Conservation (phyloP, 2,113 vertebrate genomes). For the Nerophis lumbriciformis region DNA sequence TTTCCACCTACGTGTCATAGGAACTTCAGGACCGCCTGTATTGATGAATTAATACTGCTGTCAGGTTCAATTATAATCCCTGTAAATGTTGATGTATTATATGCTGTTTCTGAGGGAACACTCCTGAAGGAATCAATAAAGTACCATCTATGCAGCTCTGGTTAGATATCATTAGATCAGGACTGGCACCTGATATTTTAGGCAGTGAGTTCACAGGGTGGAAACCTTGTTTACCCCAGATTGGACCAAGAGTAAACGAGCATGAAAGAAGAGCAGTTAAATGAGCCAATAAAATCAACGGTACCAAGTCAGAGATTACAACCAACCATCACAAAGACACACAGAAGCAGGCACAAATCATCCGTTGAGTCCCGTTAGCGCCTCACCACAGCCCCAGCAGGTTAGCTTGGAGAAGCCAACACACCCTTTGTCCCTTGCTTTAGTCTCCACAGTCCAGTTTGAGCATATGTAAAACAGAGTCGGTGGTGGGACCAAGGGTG, state of each 20-base stretch:
- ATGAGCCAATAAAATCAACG: conserved; percentile 1
- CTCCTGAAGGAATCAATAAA: too few species aligned
- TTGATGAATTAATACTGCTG: too few species aligned
- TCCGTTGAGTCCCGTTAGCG: conserved; percentile 30
- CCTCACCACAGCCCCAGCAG: conserved; percentile 49
- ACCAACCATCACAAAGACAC: conserved; percentile 34
- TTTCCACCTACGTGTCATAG: too few species aligned
- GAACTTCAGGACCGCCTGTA: too few species aligned
- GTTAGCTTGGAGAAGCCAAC: conserved; percentile 50
- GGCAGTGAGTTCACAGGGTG: background rate
- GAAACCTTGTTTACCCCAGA: background rate
- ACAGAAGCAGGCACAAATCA: conserved; percentile 35
- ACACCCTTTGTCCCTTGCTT: conserved; percentile 32
- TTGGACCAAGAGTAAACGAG: background rate
- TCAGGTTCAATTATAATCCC: too few species aligned
- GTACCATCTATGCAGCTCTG: too few species aligned
- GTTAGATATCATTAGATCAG: background rate
- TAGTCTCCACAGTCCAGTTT: conserved; percentile 29
- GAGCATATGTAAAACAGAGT: conserved; percentile 42
- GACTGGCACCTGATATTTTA: background rate
- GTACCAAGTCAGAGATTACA: conserved; percentile 44
- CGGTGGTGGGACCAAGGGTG: conserved; percentile 38
- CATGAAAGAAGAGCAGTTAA: conserved; percentile 19
- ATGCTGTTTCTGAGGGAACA: too few species aligned
- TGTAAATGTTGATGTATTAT: background rate